Percentiles rank a stretch among this genome's conserved stretches.
Evolutionary conservation across 2,888 invertebrate genomes (phyloP).

Genomic region (Balanococcus diminutus): DNA sequence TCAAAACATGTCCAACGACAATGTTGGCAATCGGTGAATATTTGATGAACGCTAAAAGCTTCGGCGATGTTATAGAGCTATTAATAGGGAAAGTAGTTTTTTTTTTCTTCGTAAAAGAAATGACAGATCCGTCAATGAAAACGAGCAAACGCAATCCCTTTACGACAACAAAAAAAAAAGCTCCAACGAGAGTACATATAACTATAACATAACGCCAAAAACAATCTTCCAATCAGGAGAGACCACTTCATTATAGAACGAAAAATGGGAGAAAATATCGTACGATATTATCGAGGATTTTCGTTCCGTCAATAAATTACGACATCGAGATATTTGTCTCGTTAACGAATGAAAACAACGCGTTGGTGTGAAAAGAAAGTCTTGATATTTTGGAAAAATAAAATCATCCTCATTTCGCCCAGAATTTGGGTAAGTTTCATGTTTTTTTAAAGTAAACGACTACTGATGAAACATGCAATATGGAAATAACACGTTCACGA

Average conservation of each 20-base stretch:
- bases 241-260: not conserved
- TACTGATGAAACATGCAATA: not conserved
- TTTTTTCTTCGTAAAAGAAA: not conserved
- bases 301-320: not conserved
- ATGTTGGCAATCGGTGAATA: constrained; percentile 28
- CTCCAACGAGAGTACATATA: not conserved
- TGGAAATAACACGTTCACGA: not conserved
- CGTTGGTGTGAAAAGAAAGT: not conserved
- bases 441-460: no score
- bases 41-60: constrained; percentile 38
- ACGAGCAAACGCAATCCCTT: not conserved
- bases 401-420: not conserved
- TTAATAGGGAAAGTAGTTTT: constrained; percentile 25
- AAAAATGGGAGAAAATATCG: not conserved
- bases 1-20: constrained; percentile 32
- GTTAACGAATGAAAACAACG: no score
- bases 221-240: not conserved
- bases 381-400: not conserved
- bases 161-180: constrained; percentile 10
- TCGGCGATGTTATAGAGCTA: constrained; percentile 14
- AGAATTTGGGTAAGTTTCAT: no score
- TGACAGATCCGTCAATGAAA: constrained; percentile 37
- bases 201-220: not conserved
- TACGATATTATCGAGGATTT: not conserved
- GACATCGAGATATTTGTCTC: not conserved